Conservation (phyloP, 2,888 invertebrate genomes). For the Embidobia sp. region DNA sequence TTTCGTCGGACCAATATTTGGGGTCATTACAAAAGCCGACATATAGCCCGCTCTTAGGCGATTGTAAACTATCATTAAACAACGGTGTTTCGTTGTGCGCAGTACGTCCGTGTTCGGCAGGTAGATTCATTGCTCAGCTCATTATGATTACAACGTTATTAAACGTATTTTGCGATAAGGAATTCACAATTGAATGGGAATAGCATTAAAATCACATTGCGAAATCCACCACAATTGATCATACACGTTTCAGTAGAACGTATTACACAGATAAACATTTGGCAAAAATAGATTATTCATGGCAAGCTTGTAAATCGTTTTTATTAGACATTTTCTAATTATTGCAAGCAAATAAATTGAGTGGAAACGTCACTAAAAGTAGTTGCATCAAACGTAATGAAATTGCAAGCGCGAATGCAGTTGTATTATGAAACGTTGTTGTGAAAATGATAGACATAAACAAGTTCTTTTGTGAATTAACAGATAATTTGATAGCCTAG, state of each 20-base stretch:
- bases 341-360: too few relatives aligned
- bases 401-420: too few relatives aligned
- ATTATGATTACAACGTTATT: slow-evolving; percentile 29
- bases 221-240: background rate
- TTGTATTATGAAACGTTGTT: too few relatives aligned
- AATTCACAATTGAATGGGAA: slow-evolving; percentile 33
- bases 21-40: too few relatives aligned
- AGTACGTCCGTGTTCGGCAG: slow-evolving; percentile 11
- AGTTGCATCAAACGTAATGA: too few relatives aligned
- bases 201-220: background rate
- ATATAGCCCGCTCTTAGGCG: too few relatives aligned
- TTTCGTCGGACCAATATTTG: too few relatives aligned
- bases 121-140: slow-evolving; percentile 26
- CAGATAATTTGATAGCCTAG: too few relatives aligned
- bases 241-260: background rate
- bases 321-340: background rate
- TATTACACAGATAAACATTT: background rate
- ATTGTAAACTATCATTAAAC: too few relatives aligned
- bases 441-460: too few relatives aligned
- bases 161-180: slow-evolving; percentile 26
- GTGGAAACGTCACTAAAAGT: too few relatives aligned
- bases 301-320: background rate
- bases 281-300: background rate
- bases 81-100: slow-evolving; percentile 22
- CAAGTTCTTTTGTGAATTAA: too few relatives aligned